phyloP scores from a whole-genome alignment of 2,113 vertebrate genomes.

The Brienomyrus longianalis region DNA sequence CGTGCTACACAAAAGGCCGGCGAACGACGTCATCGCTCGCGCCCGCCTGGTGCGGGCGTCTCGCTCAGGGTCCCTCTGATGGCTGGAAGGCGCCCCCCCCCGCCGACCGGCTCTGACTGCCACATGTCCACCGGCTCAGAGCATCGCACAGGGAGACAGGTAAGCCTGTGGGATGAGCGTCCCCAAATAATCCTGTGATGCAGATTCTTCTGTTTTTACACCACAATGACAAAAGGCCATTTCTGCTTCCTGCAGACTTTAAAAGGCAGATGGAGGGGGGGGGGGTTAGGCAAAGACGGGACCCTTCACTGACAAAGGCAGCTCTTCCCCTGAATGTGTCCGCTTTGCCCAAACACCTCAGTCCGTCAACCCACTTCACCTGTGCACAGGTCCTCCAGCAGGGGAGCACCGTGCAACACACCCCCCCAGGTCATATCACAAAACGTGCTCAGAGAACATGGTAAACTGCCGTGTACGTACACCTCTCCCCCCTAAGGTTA shows the following conservation, averaged over 20 bases:
- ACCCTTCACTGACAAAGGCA: not conserved
- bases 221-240: constrained; percentile 28
- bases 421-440: not conserved
- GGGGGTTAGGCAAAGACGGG: not conserved
- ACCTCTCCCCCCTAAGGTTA: not conserved
- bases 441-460: not conserved
- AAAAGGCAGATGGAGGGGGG: not conserved
- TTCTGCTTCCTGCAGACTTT: not conserved
- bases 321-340: not conserved
- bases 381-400: not conserved
- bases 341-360: not conserved
- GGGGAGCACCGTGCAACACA: not conserved
- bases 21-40: not conserved
- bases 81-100: not conserved
- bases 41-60: not conserved
- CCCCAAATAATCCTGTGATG: constrained; percentile 35
- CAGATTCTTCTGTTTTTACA: constrained; percentile 32
- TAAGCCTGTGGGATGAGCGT: not conserved
- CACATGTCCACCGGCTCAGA: not conserved
- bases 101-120: not conserved
- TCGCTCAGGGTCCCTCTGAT: not conserved
- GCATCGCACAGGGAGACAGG: not conserved
- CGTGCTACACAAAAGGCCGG: constrained; percentile 49
- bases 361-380: not conserved
- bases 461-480: not conserved